These are phyloP conservation scores for Ianthella basta DNA, from an alignment of 37 sponge, comb jelly and placozoan species.

Conservation along the genomic window DNA sequence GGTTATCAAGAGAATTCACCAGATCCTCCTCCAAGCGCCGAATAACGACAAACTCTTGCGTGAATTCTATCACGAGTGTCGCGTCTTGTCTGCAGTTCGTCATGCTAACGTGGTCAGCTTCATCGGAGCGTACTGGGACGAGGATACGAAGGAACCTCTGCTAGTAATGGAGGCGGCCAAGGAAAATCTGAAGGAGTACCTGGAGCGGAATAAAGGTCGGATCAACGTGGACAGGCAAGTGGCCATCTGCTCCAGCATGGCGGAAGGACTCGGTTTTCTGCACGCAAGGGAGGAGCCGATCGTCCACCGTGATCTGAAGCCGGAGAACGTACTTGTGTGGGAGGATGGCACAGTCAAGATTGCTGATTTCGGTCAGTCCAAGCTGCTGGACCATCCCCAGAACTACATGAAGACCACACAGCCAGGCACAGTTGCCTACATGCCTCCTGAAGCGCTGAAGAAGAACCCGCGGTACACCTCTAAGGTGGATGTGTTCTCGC, in stretches of 20 bases:
- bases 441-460: conserved; percentile 31
- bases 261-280: not conserved
- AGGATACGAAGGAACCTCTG: not conserved
- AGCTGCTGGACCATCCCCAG: not conserved
- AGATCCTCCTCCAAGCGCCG: not conserved
- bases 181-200: conserved; percentile 7
- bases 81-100: not conserved
- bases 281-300: not conserved
- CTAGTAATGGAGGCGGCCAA: conserved; percentile 8
- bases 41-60: not conserved
- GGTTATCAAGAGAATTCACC: conserved; percentile 3
- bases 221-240: not conserved
- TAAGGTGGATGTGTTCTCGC: conserved; percentile 24
- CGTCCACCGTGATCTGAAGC: conserved; percentile 24
- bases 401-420: conserved; percentile 12
- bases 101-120: conserved; percentile 6
- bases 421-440: conserved; percentile 10
- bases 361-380: conserved; percentile 29
- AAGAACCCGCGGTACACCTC: not conserved
- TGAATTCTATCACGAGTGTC: not conserved
- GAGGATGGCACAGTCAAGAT: conserved; percentile 2
- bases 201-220: not conserved
- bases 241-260: not conserved
- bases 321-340: not conserved
- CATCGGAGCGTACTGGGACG: conserved; percentile 6